phyloP scores from a whole-genome alignment of 1,140 invertebrate species.

The Hylyphantes graminicola region DNA sequence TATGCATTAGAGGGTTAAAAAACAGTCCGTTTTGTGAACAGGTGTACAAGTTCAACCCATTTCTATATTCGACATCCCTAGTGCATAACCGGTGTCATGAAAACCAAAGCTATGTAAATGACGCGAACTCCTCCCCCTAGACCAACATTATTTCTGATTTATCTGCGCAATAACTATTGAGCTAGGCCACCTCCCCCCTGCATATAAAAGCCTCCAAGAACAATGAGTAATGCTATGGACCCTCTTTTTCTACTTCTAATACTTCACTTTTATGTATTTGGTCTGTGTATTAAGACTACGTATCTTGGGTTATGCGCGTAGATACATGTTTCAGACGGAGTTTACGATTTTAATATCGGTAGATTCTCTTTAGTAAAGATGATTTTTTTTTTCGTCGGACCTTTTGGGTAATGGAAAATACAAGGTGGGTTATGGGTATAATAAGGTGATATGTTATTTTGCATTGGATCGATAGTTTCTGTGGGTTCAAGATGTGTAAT shows the following conservation, averaged over 20 bases:
- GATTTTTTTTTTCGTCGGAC: not conserved
- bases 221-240: conserved; percentile 36
- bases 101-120: conserved; percentile 58
- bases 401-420: not conserved
- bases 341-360: conserved; percentile 34
- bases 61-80: not conserved
- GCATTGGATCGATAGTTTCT: too few relatives aligned
- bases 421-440: not conserved
- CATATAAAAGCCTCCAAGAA: conserved; percentile 44
- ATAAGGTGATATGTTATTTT: not conserved
- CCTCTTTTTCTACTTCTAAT: conserved; percentile 3
- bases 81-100: conserved; percentile 26
- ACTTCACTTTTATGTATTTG: conserved; percentile 7
- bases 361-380: not conserved
- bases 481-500: not conserved
- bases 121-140: conserved; percentile 34
- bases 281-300: not conserved
- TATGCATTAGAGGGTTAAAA: too few relatives aligned
- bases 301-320: conserved; percentile 8
- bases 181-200: conserved; percentile 19
- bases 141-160: conserved; percentile 56
- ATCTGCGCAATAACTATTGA: conserved; percentile 51
- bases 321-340: not conserved
- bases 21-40: too few relatives aligned
- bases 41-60: too few relatives aligned